Conservation (phyloP, 2,797 vertebrate species). For the Erethizon dorsatum region DNA sequence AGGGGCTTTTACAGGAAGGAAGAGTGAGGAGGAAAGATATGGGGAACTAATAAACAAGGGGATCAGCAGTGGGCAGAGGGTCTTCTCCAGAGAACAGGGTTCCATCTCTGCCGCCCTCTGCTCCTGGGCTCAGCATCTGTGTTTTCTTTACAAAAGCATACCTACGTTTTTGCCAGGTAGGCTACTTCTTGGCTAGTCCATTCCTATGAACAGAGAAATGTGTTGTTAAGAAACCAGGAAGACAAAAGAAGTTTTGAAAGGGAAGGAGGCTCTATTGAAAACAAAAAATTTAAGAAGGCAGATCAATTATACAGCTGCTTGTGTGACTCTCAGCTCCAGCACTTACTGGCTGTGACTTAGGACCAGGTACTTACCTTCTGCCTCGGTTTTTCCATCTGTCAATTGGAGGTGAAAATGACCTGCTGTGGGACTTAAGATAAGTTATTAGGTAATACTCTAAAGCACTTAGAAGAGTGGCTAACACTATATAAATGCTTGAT, state of each 20-base stretch:
- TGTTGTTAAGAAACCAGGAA: background rate
- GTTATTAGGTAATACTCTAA: background rate
- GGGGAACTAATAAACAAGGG: background rate
- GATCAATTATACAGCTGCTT: background rate
- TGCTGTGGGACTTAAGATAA: background rate
- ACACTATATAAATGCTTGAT: background rate
- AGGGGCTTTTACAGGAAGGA: background rate
- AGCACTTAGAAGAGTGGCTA: background rate
- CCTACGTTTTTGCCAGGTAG: background rate
- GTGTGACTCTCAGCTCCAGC: background rate
- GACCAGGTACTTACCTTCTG: background rate
- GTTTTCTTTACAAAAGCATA: background rate
- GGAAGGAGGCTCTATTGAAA: background rate
- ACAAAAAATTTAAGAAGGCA: background rate
- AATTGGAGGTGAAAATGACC: background rate
- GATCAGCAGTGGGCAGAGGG: background rate
- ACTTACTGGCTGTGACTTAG: background rate
- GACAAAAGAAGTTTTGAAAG: background rate
- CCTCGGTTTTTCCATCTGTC: constrained; percentile 10
- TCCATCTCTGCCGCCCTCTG: background rate
- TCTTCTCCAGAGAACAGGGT: background rate
- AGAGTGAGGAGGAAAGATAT: too few species aligned
- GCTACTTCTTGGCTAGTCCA: background rate
- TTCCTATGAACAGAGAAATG: background rate
- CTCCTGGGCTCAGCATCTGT: background rate